phyloP scores from a whole-genome alignment of 92 coral and sea anemone genomes.

The Siderastrea siderea region DNA sequence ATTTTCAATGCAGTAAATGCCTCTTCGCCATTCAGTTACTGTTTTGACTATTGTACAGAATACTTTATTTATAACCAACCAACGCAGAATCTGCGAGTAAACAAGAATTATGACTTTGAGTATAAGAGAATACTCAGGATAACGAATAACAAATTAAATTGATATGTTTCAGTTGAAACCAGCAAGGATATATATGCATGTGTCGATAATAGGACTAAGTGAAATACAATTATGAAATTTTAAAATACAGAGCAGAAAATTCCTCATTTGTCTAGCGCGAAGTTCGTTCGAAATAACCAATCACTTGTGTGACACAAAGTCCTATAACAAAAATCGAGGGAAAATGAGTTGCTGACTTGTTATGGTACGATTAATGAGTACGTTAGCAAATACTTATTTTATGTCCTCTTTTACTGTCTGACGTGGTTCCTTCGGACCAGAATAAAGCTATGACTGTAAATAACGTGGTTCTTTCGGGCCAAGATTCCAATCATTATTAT shows the following conservation, averaged over 20 bases:
- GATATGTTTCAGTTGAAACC: background rate
- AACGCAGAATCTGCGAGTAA: constrained; percentile 22
- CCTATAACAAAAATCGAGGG: background rate
- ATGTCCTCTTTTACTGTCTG: background rate
- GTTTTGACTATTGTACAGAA: background rate
- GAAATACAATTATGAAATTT: background rate
- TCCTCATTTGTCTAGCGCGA: too few species aligned
- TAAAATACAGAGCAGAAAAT: background rate
- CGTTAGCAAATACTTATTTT: background rate
- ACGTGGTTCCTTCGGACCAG: background rate
- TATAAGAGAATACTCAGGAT: background rate
- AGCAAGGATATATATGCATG: background rate
- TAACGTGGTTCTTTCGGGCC: background rate
- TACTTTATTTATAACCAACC: constrained; percentile 8
- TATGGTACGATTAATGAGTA: background rate
- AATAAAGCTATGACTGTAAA: background rate
- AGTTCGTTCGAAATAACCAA: background rate
- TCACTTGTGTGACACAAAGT: background rate
- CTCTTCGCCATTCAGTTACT: background rate
- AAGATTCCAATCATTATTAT: background rate
- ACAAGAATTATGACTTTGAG: background rate
- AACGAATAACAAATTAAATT: background rate
- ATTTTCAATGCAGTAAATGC: background rate
- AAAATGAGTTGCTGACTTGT: background rate
- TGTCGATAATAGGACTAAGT: background rate